Evolutionary conservation across 2,797 vertebrate genomes (phyloP).

Genomic region (Aphelocoma californica): DNA sequence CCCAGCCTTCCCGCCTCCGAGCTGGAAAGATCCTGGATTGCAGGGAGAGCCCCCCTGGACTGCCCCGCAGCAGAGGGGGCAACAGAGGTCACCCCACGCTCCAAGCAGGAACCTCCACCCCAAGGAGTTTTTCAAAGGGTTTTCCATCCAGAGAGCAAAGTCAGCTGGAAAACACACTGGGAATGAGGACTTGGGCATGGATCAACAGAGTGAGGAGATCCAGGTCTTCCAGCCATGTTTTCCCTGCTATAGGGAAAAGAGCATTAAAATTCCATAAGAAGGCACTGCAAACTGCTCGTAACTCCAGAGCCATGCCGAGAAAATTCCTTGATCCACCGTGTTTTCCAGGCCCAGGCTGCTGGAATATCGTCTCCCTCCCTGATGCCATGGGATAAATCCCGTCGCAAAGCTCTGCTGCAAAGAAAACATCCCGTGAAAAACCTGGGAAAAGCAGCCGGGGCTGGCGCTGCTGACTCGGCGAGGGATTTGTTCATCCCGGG

Average conservation of each 20-base stretch:
- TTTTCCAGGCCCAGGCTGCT: background rate
- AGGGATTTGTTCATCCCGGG: background rate
- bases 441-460: background rate
- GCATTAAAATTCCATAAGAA: background rate
- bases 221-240: background rate
- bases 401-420: background rate
- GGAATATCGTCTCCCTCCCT: background rate
- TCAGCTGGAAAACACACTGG: background rate
- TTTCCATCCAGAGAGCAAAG: background rate
- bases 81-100: background rate
- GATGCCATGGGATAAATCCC: background rate
- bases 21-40: background rate
- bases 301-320: accelerated
- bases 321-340: accelerated
- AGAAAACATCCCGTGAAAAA: background rate
- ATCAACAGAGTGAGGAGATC: background rate
- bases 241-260: background rate
- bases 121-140: background rate
- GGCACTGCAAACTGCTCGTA: accelerated
- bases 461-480: background rate
- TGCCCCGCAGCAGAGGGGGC: accelerated
- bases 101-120: background rate
- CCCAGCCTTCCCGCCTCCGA: accelerated
- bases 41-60: background rate
- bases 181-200: background rate